Conservation (phyloP, 1,140 invertebrate species). For the Dendrolimus punctatus region DNA sequence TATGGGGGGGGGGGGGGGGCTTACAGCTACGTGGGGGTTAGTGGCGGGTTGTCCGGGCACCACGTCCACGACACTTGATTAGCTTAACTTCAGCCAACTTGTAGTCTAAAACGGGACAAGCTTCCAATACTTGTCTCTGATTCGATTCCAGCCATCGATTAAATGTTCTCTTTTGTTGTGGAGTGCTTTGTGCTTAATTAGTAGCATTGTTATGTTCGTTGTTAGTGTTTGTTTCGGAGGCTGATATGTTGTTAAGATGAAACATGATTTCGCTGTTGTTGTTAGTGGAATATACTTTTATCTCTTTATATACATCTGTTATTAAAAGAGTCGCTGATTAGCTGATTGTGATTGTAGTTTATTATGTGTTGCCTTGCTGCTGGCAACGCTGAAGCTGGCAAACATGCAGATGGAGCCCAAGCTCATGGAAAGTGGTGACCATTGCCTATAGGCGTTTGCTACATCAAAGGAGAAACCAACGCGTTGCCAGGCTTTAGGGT, state of each 20-base stretch:
- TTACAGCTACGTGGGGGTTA: constrained; percentile 8
- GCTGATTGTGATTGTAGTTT: too few species aligned
- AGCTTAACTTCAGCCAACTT: constrained; percentile 17
- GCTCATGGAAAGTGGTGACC: too few species aligned
- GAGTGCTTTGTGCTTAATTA: background rate
- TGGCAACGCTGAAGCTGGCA: too few species aligned
- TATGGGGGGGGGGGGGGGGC: constrained; percentile 22
- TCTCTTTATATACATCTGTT: too few species aligned
- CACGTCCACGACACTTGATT: constrained; percentile 22
- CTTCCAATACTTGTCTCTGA: constrained; percentile 16
- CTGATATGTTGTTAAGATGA: background rate
- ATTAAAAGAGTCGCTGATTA: too few species aligned
- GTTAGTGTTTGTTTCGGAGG: background rate
- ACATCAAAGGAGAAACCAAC: too few species aligned
- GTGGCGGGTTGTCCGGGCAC: constrained; percentile 9
- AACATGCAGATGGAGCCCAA: too few species aligned
- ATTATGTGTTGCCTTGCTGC: too few species aligned
- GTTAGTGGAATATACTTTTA: too few species aligned
- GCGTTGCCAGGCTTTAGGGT: too few species aligned
- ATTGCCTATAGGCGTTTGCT: too few species aligned
- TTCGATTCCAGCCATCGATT: constrained; percentile 36
- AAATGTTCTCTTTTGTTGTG: constrained; percentile 6
- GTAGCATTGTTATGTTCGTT: background rate
- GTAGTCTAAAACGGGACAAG: constrained; percentile 1
- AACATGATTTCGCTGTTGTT: too few species aligned